phyloP scores from a whole-genome alignment of 2,113 vertebrate genomes.

The Rhinolophus ferrumequinum region DNA sequence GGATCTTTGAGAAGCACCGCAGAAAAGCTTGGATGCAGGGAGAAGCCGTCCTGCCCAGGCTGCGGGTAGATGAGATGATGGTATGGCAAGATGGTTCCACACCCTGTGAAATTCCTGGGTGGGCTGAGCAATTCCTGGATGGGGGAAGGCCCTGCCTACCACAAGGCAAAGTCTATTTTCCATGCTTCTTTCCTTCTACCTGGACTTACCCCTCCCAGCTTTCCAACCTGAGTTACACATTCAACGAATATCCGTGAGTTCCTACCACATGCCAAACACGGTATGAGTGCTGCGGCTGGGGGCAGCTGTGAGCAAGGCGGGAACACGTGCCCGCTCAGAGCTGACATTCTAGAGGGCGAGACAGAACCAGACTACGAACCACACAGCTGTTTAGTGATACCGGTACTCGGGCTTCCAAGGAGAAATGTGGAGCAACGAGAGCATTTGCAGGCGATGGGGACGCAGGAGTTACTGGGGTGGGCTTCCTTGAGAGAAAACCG shows the following conservation, averaged over 20 bases:
- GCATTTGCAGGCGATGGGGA: accelerated
- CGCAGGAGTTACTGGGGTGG: not conserved
- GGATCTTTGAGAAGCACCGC: not conserved
- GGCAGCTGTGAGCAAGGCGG: not conserved
- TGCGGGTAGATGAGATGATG: not conserved
- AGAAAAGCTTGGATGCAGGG: not conserved
- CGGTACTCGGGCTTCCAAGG: not conserved
- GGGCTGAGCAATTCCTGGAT: constrained; percentile 45
- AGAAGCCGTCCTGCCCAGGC: not conserved
- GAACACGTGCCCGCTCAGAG: not conserved
- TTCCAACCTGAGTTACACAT: not conserved
- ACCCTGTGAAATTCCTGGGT: constrained; percentile 28
- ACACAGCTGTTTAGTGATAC: accelerated
- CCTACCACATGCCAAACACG: accelerated
- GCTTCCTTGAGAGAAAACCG: not conserved
- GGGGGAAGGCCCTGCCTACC: constrained; percentile 41
- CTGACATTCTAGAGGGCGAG: not conserved
- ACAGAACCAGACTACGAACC: not conserved
- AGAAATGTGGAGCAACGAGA: not conserved
- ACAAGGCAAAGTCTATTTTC: not conserved
- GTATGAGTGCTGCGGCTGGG: accelerated
- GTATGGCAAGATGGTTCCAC: not conserved
- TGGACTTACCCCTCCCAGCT: not conserved
- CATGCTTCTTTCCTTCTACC: not conserved
- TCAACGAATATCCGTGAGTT: not conserved